A percentile compares a stretch with the other conserved stretches of the same genome.
Conservation (phyloP, 1,140 invertebrate genomes). For the Ceratitis capitata region DNA sequence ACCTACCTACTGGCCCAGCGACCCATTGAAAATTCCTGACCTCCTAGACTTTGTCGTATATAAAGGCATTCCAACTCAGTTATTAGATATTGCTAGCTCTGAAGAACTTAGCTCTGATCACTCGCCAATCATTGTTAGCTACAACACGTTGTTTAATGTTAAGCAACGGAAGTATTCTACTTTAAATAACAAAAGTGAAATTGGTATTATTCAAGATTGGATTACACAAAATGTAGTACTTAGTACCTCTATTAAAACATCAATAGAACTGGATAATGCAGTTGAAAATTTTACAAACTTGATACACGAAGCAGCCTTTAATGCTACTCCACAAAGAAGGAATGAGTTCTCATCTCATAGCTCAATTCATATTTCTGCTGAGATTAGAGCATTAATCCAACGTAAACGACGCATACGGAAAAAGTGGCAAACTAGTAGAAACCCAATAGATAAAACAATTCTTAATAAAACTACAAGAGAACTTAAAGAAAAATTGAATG, state of each 20-base stretch:
- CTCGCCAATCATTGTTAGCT: too few relatives aligned
- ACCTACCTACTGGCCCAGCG: too few relatives aligned
- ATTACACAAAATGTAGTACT: neutral
- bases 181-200: neutral
- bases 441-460: neutral
- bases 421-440: neutral
- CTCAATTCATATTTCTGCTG: neutral
- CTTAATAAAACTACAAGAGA: neutral
- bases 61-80: too few relatives aligned
- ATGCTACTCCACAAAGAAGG: neutral
- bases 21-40: too few relatives aligned
- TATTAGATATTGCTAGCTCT: too few relatives aligned
- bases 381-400: neutral
- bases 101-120: too few relatives aligned
- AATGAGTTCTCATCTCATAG: neutral
- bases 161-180: too few relatives aligned
- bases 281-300: constrained; percentile 23
- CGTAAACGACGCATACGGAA: neutral
- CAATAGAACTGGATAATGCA: constrained; percentile 1
- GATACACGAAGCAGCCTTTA: constrained; percentile 24
- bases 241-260: neutral
- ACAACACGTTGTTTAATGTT: too few relatives aligned
- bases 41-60: too few relatives aligned
- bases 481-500: neutral
- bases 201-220: neutral